Conservation (phyloP, 2,113 vertebrate species). For the Dromiciops gliroides region DNA sequence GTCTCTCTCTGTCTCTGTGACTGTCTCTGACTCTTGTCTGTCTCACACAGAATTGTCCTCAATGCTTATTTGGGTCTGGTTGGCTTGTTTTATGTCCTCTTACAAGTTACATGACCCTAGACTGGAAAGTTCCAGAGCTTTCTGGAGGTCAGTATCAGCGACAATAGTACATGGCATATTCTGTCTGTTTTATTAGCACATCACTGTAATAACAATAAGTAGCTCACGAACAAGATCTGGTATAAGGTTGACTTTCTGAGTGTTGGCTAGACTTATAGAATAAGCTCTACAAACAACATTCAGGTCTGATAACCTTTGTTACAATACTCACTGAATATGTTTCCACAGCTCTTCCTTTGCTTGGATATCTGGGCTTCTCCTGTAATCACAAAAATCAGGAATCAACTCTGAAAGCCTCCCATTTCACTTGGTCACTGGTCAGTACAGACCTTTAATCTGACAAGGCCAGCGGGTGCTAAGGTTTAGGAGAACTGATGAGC, state of each 20-base stretch:
- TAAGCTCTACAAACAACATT: not conserved
- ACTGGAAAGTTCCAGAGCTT: not conserved
- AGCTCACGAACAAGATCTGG: not conserved
- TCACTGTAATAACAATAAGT: rapidly evolving
- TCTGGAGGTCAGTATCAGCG: not conserved
- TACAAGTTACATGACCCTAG: not conserved
- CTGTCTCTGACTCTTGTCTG: not conserved
- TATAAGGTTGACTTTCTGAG: not conserved
- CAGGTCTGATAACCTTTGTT: not conserved
- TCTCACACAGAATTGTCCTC: not conserved
- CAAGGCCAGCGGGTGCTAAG: not conserved
- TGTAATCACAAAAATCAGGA: constrained; percentile 74
- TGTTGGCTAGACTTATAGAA: not conserved
- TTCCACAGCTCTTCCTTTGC: constrained; percentile 94
- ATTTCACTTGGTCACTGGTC: not conserved
- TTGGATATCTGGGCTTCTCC: constrained; percentile 93
- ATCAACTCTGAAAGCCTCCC: not conserved
- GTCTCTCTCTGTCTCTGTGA: not conserved
- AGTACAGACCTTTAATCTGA: not conserved
- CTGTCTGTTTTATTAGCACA: not conserved
- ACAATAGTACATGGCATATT: not conserved
- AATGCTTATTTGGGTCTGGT: not conserved
- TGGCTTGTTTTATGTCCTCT: not conserved
- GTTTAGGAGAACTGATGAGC: not conserved
- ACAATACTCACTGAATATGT: constrained; percentile 91